Evolutionary conservation across 2,888 invertebrate genomes (phyloP), one percentile per base, ranked within the genome.

Genomic region (Brachynemurus nebulosus): DNA sequence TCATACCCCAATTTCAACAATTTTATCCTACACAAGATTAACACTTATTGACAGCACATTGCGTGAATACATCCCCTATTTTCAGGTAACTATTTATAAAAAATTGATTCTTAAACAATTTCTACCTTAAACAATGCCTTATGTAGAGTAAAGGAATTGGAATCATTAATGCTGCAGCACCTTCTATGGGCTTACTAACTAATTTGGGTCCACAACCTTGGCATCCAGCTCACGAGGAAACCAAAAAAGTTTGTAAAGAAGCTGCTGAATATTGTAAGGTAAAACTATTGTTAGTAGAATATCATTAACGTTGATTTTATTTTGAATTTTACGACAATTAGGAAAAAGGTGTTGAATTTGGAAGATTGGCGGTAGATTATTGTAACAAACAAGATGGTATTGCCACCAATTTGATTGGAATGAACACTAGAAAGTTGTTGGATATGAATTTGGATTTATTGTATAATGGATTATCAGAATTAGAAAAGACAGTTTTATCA

Each of bases 111-210:
- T n/a, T n/a, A n/a, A n/a, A n/a, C n/a, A n/a, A n/a, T n/a, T n/a
- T n/a, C n/a, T n/a, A n/a, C n/a, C n/a, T n/a, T n/a, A 3, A 30
- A 30, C 30, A 30, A 12, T 30, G n/a, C 20, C 16, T n/a, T n/a
- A n/a, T n/a, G n/a, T 59, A 85, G 84, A 65, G 66, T 45, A 71
- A 71, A 55, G 75, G 80, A 33, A 62, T 92, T 4, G 91, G 86
- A 1, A 68, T 93, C 12, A 79, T 95, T 19, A 88, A 86, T 61
- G 91, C 90, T 0, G 78, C 89, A 0, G 76, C 80, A 0, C 78
- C 84, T 9, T 80, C 79, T 2, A 80, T 92, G 84, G 89, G 91
- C 2, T 68, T 93, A 17, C 67, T 93, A 23, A 79, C 84, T 6
- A 81, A 77, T 59, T 60, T 61, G 30, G 88, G 86, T 0, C 81